Evolutionary conservation across 2,888 invertebrate species (phyloP).

Genomic region (Pedicia rivosa): DNA sequence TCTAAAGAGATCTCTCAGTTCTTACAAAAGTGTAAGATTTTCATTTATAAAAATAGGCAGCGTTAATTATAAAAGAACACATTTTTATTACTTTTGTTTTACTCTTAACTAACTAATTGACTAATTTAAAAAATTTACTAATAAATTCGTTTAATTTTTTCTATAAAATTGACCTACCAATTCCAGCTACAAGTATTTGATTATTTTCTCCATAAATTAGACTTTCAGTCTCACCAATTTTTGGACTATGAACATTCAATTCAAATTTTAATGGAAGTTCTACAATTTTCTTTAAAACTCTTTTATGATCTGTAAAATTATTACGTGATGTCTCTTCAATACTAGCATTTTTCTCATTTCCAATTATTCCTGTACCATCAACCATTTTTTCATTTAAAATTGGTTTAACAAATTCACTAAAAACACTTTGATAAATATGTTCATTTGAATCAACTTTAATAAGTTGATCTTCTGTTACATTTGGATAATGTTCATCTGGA

Average conservation of each 20-base stretch:
- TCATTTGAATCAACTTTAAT: not conserved
- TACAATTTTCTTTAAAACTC: slow-evolving; percentile 7
- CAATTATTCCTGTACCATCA: too few relatives aligned
- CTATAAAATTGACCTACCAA: slow-evolving; percentile 25
- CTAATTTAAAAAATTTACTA: slow-evolving; percentile 2
- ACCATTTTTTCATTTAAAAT: too few relatives aligned
- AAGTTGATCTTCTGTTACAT: not conserved
- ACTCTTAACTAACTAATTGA: not conserved
- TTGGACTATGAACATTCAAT: slow-evolving; percentile 38
- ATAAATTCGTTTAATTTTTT: not conserved
- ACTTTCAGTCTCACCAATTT: slow-evolving; percentile 41
- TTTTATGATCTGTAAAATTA: slow-evolving; percentile 3
- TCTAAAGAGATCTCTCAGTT: too few relatives aligned
- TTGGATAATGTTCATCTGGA: not conserved
- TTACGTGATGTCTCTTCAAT: slow-evolving; percentile 1
- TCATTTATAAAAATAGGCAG: too few relatives aligned
- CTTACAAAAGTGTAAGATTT: too few relatives aligned
- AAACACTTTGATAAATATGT: slow-evolving; percentile 4
- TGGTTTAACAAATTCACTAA: slow-evolving; percentile 1
- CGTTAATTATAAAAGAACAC: not conserved
- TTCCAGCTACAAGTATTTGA: slow-evolving; percentile 38
- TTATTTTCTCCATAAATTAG: slow-evolving; percentile 43
- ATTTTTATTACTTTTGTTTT: not conserved
- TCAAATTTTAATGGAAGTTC: slow-evolving; percentile 37
- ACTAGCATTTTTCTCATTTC: not conserved